Percentiles rank a stretch among this genome's conserved stretches.
phyloP scores from a whole-genome alignment of 2,113 vertebrate species.

The Ageneiosus marmoratus region DNA sequence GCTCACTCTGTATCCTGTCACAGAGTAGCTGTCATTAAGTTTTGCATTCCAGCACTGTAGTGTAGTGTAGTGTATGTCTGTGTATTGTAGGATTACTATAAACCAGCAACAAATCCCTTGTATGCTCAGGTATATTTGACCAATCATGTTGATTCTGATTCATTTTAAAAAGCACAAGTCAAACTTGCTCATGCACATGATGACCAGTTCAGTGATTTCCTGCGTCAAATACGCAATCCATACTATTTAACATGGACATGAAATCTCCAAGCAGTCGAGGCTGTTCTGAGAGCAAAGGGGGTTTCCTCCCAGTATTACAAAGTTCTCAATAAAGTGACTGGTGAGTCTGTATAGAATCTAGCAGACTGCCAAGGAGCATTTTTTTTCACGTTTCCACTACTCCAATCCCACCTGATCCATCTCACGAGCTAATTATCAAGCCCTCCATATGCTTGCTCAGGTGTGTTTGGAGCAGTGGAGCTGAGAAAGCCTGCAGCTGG shows the following conservation, averaged over 20 bases:
- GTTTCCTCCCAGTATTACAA: not conserved
- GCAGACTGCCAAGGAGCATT: constrained; percentile 5
- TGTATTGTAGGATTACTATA: too few species aligned
- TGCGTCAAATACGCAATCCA: not conserved
- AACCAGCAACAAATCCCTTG: too few species aligned
- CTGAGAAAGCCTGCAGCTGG: constrained; percentile 1
- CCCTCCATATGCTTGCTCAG: not conserved
- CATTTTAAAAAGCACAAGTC: not conserved
- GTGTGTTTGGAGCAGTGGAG: constrained; percentile 13
- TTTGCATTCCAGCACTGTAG: too few species aligned
- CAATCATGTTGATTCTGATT: too few species aligned
- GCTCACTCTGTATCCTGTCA: too few species aligned
- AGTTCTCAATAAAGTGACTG: not conserved
- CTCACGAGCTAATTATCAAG: constrained; percentile 13
- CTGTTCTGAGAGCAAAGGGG: not conserved
- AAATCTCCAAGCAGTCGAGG: not conserved
- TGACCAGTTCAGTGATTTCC: not conserved
- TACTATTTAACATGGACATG: too few species aligned
- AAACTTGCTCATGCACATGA: not conserved
- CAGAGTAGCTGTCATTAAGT: too few species aligned
- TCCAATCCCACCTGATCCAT: constrained; percentile 10
- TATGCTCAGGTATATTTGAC: too few species aligned
- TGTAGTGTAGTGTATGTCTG: too few species aligned
- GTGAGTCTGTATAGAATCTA: not conserved
- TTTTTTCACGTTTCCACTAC: not conserved